Percentiles rank a stretch among this genome's conserved stretches.
These are phyloP conservation scores for Salticus scenicus DNA, from an alignment of 2,888 invertebrate species.

Conservation along the genomic window DNA sequence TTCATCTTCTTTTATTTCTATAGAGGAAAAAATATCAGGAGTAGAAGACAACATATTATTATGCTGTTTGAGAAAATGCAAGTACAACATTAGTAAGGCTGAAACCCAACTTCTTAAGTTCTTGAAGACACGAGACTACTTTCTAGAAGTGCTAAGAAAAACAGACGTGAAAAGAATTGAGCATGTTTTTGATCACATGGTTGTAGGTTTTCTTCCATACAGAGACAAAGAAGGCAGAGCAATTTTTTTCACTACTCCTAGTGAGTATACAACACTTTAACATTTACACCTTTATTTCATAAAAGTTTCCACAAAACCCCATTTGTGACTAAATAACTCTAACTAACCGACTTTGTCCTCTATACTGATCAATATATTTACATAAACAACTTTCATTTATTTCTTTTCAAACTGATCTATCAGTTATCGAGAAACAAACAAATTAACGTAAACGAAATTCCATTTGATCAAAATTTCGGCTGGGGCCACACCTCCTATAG, in stretches of 20 bases:
- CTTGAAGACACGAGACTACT: not conserved
- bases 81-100: not conserved
- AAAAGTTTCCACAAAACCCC: too few relatives aligned
- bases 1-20: not conserved
- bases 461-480: too few relatives aligned
- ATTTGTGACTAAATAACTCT: too few relatives aligned
- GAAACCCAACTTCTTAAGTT: not conserved
- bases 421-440: too few relatives aligned
- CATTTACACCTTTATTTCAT: too few relatives aligned
- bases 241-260: not conserved
- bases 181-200: not conserved
- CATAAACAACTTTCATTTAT: too few relatives aligned
- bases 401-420: too few relatives aligned
- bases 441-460: too few relatives aligned
- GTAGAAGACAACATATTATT: not conserved
- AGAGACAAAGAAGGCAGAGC: not conserved
- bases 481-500: too few relatives aligned
- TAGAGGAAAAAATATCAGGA: not conserved
- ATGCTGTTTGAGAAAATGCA: not conserved
- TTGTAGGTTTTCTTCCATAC: not conserved
- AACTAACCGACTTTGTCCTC: too few relatives aligned
- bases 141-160: not conserved
- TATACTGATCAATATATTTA: too few relatives aligned
- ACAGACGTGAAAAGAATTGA: not conserved
- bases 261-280: not conserved